These are phyloP conservation scores for Laspeyria flexula DNA, from an alignment of 2,888 invertebrate genomes.

Conservation along the genomic window DNA sequence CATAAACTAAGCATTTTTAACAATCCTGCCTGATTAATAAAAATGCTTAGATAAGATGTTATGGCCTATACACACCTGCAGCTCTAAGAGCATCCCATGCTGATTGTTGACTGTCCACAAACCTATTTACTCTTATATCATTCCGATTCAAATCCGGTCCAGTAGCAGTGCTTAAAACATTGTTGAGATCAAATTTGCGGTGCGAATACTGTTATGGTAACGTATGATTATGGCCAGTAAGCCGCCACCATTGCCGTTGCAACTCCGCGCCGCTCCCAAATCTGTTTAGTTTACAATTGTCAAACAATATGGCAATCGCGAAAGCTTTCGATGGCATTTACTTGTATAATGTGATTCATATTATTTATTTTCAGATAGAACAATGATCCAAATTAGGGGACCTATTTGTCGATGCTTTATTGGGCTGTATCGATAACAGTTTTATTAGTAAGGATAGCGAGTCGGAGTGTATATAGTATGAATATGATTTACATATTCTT, in stretches of 20 bases:
- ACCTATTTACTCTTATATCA: too few relatives aligned
- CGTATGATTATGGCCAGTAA: constrained; percentile 40
- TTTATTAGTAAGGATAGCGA: background rate
- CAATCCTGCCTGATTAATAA: too few relatives aligned
- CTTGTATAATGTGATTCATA: constrained; percentile 26
- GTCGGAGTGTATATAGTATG: too few relatives aligned
- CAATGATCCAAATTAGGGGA: constrained; percentile 12
- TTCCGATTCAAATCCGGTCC: constrained; percentile 13
- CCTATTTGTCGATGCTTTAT: constrained; percentile 33
- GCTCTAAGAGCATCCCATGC: too few relatives aligned
- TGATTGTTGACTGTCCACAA: too few relatives aligned
- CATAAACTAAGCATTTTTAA: too few relatives aligned
- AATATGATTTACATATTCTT: too few relatives aligned
- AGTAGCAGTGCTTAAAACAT: constrained; percentile 6
- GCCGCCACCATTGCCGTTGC: constrained; percentile 7
- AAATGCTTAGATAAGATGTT: too few relatives aligned
- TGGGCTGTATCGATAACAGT: constrained; percentile 11
- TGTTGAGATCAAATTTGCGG: constrained; percentile 48
- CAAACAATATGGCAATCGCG: constrained; percentile 32
- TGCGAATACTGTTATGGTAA: constrained; percentile 48
- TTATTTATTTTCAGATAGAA: constrained; percentile 12
- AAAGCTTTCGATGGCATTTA: constrained; percentile 28
- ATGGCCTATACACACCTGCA: too few relatives aligned
- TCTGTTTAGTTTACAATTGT: constrained; percentile 35
- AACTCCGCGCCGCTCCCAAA: constrained; percentile 28